Base-by-base conservation (phyloP, 1,140 invertebrate species). In the Trissolcus basalis region DNA sequence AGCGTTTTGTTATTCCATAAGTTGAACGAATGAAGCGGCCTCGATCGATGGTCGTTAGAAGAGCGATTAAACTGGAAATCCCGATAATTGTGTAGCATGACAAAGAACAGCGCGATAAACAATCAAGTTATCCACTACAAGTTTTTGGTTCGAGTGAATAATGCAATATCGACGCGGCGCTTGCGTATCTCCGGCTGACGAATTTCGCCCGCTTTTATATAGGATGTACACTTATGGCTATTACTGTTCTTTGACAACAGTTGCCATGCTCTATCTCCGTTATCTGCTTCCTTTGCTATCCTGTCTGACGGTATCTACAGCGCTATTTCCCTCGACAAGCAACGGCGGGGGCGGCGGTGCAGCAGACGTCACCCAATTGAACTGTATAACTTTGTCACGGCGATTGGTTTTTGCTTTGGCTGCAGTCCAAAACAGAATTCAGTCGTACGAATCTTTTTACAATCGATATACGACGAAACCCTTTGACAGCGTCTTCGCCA, bases 341-440 rank as follows among this genome's bases (percentile, higher is more conserved):
- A 68, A 54, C 49, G 49, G 77, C 50, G 41, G 54, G 67, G 48
- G 64, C 43, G 65, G 65, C 19, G 65, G 68, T 54, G 49, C 60
- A 73, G 71, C 55, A 74, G 78, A 74, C 78, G 73, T 73, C 73
- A 73, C 70, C 71, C 79, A 78, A 81, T 82, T 78, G 79, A 80
- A 82, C 64, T 67, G 77, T 80, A 27, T 27, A 81, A 80, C 80
- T 79, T 81, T 81, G 81, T 82, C 80, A 81, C 76, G 63, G 71
- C 74, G 81, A 80, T 80, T 80, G 79, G 70, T 81, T 81, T 81
- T 81, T 77, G 72, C 77, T 75, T 71, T 73, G 64, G 76, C 74
- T 64, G 43, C 71, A 58, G 44, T 79, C 71, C 72, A 75, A n/a
- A n/a, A 70, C 76, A 60, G 71, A 74, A 78, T 68, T 58, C 71